Conservation (phyloP, 2,888 invertebrate species). For the Eumacrocentrus americanus region DNA sequence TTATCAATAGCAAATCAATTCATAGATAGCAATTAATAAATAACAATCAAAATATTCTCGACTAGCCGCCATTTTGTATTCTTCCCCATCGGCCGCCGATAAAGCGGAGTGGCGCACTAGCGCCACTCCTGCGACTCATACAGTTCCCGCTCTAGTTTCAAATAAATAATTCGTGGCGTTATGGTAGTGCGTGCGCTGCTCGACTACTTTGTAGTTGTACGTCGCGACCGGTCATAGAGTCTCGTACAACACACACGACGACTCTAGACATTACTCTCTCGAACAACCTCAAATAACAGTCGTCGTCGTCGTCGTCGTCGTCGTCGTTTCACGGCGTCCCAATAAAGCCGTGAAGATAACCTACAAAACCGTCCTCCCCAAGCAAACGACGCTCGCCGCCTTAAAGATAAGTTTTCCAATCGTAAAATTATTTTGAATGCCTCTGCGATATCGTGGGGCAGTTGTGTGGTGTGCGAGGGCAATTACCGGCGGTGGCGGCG, state of each 20-base stretch:
- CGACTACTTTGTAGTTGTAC: conserved; percentile 3
- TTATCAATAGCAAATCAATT: too few species aligned
- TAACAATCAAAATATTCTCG: too few species aligned
- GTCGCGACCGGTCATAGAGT: conserved; percentile 10
- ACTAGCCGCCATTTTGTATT: too few species aligned
- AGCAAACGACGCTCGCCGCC: too few species aligned
- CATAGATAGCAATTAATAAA: too few species aligned
- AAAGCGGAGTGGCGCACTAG: neutral
- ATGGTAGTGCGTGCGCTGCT: conserved; percentile 12
- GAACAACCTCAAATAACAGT: neutral
- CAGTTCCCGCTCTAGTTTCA: neutral
- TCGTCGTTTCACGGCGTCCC: too few species aligned
- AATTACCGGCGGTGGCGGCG: conserved; percentile 20
- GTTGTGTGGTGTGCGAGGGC: neutral
- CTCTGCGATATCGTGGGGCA: conserved; percentile 14
- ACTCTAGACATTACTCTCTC: neutral
- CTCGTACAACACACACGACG: neutral
- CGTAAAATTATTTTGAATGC: too few species aligned
- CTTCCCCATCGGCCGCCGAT: neutral
- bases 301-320: too few species aligned
- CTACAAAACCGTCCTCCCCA: too few species aligned
- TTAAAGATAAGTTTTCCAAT: too few species aligned
- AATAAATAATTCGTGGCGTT: neutral
- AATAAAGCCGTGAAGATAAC: too few species aligned
- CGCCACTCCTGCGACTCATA: neutral